A percentile compares a stretch with the other conserved stretches of the same genome.
Evolutionary conservation across 2,888 invertebrate genomes (phyloP).

Genomic region (Dryobotodes eremita): DNA sequence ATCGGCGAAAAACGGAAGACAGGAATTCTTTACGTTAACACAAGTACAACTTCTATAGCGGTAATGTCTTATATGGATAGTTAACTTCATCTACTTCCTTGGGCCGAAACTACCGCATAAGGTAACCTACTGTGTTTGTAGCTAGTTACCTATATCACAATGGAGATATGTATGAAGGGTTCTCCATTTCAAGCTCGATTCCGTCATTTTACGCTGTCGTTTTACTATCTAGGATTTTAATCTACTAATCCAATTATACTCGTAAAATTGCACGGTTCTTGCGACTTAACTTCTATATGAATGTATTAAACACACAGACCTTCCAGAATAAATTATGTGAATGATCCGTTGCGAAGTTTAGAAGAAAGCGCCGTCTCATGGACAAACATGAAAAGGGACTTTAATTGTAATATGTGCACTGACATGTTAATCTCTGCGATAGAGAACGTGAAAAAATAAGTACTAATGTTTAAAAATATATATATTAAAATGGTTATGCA

Average conservation of each 20-base stretch:
- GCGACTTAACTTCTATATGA: neutral
- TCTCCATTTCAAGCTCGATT: neutral
- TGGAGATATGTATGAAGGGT: neutral
- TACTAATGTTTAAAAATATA: no score
- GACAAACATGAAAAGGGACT: neutral
- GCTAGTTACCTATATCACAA: constrained; percentile 33
- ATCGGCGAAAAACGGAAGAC: neutral
- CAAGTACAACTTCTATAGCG: neutral
- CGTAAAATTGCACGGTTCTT: no score
- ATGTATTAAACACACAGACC: neutral
- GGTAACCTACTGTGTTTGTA: constrained; percentile 23
- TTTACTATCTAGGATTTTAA: neutral
- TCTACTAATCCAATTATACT: neutral
- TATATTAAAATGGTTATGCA: neutral
- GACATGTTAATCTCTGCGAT: no score
- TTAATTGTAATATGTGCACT: neutral
- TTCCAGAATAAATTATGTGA: neutral
- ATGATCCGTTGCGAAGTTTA: neutral
- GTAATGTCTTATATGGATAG: constrained; percentile 5
- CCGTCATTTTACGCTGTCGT: neutral
- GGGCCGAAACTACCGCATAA: constrained; percentile 21
- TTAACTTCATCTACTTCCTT: constrained; percentile 11
- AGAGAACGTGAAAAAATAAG: no score
- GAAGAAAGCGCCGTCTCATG: neutral
- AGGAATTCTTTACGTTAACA: neutral